Evolutionary conservation across 1,140 invertebrate species (phyloP).

Genomic region (Caenorhabditis elegans): WBcel235 BX284603.4:6842001-6842500

Average conservation of each 20-base stretch:
- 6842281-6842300: conserved; percentile 16
- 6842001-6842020: conserved; percentile 42
- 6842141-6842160: conserved; percentile 39
- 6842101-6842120: conserved; percentile 92
- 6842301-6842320: conserved; percentile 1
- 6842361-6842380: conserved; percentile 34
- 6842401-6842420: conserved; percentile 34
- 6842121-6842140: conserved; percentile 52
- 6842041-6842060: conserved; percentile 78
- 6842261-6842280: conserved; percentile 6
- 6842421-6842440: not conserved
- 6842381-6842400: conserved; percentile 45
- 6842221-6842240: conserved; percentile 41
- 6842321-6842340: conserved; percentile 45
- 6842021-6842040: conserved; percentile 81
- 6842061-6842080: conserved; percentile 84
- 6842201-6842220: conserved; percentile 46
- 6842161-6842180: not conserved
- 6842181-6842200: conserved; percentile 13
- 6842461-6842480: not conserved
- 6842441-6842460: conserved; percentile 22
- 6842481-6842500: not conserved
- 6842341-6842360: conserved; percentile 44
- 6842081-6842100: conserved; percentile 83
- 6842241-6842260: conserved; percentile 36